Conservation (phyloP, 2,888 invertebrate genomes). For the Reticulitermes lucifugus region DNA sequence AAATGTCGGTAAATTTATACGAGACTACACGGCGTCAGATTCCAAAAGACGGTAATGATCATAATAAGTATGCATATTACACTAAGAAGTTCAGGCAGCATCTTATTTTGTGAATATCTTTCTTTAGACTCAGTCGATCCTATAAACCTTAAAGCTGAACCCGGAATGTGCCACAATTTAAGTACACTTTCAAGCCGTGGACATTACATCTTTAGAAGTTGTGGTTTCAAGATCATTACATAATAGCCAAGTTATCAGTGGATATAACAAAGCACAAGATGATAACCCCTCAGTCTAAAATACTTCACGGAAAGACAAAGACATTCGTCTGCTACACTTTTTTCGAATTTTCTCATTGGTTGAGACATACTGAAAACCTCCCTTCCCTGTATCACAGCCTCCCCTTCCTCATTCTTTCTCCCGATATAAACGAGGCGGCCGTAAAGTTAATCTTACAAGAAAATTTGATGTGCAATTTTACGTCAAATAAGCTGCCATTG, state of each 20-base stretch:
- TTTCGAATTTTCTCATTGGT: conserved; percentile 35
- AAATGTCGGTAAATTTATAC: no score
- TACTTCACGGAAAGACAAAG: neutral
- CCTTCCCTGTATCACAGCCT: conserved; percentile 14
- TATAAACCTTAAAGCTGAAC: no score
- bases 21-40: no score
- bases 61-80: no score
- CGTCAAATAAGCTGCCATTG: conserved; percentile 52
- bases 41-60: no score
- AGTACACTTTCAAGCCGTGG: neutral
- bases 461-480: conserved; percentile 54
- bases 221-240: neutral
- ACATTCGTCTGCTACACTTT: conserved; percentile 6
- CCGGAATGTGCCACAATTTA: no score
- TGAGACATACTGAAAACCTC: conserved; percentile 9
- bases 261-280: conserved; percentile 10
- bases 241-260: conserved; percentile 4
- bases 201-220: neutral
- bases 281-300: neutral
- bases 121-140: no score
- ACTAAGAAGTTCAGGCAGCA: no score
- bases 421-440: conserved; percentile 47
- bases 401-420: conserved; percentile 31
- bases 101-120: no score
- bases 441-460: conserved; percentile 54